These are phyloP conservation scores for Rhopilema esculentum DNA, from an alignment of 30 jellyfish, hydroid and myxozoan genomes.

Conservation along the genomic window DNA sequence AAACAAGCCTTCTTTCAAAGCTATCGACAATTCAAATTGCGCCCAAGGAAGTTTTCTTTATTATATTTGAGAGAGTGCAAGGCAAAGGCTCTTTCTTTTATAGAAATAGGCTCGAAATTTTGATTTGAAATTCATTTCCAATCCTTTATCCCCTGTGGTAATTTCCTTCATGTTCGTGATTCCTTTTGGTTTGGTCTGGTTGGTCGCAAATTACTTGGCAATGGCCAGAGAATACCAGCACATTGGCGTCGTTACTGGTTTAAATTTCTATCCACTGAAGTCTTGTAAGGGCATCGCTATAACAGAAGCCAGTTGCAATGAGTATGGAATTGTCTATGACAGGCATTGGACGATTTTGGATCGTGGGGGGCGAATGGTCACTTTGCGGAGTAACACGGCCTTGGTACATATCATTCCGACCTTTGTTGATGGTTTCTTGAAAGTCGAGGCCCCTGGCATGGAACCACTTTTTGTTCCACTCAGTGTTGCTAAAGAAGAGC, in stretches of 20 bases:
- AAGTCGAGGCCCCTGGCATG: constrained; percentile 63
- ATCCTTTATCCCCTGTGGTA: too few species aligned
- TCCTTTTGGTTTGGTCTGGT: too few species aligned
- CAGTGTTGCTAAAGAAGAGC: neutral
- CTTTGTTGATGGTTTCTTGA: constrained; percentile 12
- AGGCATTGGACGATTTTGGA: constrained; percentile 68
- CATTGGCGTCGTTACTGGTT: constrained; percentile 51
- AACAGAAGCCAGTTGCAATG: constrained; percentile 52
- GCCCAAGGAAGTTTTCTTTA: too few species aligned
- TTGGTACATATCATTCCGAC: constrained; percentile 45
- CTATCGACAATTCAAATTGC: too few species aligned
- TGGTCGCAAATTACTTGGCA: too few species aligned
- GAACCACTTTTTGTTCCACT: constrained; percentile 34
- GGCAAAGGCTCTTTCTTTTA: too few species aligned
- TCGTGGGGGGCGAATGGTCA: constrained; percentile 32
- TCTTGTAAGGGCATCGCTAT: constrained; percentile 59
- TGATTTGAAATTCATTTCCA: too few species aligned
- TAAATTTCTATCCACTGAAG: constrained; percentile 48
- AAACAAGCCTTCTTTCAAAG: too few species aligned
- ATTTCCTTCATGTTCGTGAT: too few species aligned
- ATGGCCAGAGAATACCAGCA: constrained; percentile 19
- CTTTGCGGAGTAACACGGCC: constrained; percentile 24
- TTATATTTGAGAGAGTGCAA: too few species aligned
- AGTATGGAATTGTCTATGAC: constrained; percentile 56
- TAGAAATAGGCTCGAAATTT: too few species aligned